A percentile compares a stretch with the other conserved stretches of the same genome.
Evolutionary conservation across 2,888 invertebrate genomes (phyloP).

Genomic region (Escarpia spicata): DNA sequence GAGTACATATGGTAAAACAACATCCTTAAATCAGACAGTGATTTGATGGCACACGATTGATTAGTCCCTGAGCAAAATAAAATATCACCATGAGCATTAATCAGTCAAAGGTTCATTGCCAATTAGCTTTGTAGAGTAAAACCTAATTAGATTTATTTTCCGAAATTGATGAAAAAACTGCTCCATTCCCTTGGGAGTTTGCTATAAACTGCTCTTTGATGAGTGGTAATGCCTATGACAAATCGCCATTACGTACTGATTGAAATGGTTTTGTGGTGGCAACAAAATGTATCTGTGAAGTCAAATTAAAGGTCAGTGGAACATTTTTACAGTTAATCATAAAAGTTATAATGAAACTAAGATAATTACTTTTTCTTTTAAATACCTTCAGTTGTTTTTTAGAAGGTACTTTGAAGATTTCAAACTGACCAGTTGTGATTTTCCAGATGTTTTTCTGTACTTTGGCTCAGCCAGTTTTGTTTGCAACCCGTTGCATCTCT

Average conservation of each 20-base stretch:
- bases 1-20: neutral
- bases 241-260: neutral
- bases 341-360: no score
- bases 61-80: neutral
- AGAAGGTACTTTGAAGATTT: no score
- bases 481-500: no score
- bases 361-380: no score
- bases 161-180: neutral
- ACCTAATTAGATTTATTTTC: neutral
- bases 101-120: neutral
- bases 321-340: no score
- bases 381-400: no score
- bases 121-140: neutral
- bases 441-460: no score
- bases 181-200: neutral
- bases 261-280: neutral
- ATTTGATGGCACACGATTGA: neutral
- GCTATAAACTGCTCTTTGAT: neutral
- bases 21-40: conserved; percentile 12
- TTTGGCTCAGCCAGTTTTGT: no score
- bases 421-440: no score
- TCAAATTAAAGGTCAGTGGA: no score
- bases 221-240: neutral
- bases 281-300: neutral
- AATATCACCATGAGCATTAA: neutral